Base-by-base conservation (phyloP, 2,113 vertebrate species). In the Furnarius figulus region DNA sequence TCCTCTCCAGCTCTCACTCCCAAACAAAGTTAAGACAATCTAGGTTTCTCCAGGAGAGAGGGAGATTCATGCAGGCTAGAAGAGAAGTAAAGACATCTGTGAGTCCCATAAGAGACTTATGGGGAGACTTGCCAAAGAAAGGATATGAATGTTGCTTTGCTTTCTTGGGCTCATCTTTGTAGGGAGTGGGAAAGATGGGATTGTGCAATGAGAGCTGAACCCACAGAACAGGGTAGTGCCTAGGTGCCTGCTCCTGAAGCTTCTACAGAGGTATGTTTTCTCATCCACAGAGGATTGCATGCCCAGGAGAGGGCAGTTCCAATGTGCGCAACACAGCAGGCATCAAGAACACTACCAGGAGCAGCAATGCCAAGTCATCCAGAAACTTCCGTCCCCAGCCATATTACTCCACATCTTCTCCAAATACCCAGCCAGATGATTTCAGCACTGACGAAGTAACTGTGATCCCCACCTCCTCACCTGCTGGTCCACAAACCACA, bases 271-370 rank as follows among this genome's bases (percentile, higher is more conserved):
- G 15, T 56, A 10, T 23, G 8, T 75, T 76, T 70, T 95, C 50
- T 90, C 42, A 24, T 87, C 62, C 78, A 77, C 90, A 97, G 97
- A 95, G 96, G 75, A 83, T 9, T 30, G 5, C 3, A 1, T 97
- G 97, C 71, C 93, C 93, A 70, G 70, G 4, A 90, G 73, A 76
- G 22, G 80, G 10, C 19, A 78, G 25, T 63, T 9, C 22, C 24
- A 25, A 40, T 5, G 33, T 21, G 35, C 20, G 1, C 22, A 58
- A 21, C 12, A 20, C 39, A 65, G 33, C 0, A 22, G 20, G 39
- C 24, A 17, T 37, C 72, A n/a, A 9, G 0, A 4, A 22, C 24
- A 14, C 14, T 33, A 42, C 23, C n/a, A 6, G 1, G 2, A 68
- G 28, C 16, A 49, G 8, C 3, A 28, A 59, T 17, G 31, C 47